These are phyloP conservation scores for Galeopsomyia nigrocyanea DNA, from an alignment of 2,888 invertebrate genomes.

Conservation along the genomic window DNA sequence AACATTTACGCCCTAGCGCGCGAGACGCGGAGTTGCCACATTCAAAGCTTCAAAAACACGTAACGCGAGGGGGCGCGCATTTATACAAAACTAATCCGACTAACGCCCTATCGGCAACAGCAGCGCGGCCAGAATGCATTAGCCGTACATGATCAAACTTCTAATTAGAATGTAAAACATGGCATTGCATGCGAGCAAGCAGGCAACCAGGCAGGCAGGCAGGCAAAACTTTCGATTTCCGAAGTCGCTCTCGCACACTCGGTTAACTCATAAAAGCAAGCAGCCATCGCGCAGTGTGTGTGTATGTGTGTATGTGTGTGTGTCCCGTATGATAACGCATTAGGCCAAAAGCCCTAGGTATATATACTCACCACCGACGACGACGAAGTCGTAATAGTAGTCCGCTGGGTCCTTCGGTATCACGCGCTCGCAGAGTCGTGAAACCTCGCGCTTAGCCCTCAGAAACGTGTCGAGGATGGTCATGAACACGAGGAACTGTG, in stretches of 20 bases:
- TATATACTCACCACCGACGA: conserved; percentile 72
- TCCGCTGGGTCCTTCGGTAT: conserved; percentile 68
- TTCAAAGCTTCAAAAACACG: too few species aligned
- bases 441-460: conserved; percentile 63
- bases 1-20: not conserved
- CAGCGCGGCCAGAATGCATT: too few species aligned
- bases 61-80: too few species aligned
- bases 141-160: conserved; percentile 20
- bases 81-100: too few species aligned
- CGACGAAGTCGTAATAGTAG: conserved; percentile 76
- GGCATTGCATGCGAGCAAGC: not conserved
- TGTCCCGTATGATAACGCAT: not conserved
- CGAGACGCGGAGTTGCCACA: too few species aligned
- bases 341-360: too few species aligned
- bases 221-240: conserved; percentile 39
- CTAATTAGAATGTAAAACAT: conserved; percentile 31
- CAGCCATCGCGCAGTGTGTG: not conserved
- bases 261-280: conserved; percentile 10
- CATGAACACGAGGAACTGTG: conserved; percentile 77
- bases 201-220: not conserved
- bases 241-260: conserved; percentile 27
- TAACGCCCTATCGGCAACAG: too few species aligned
- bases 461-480: conserved; percentile 75
- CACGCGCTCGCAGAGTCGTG: conserved; percentile 73
- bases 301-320: not conserved